Conservation (phyloP, 2,113 vertebrate genomes). For the Anthoscopus minutus region DNA sequence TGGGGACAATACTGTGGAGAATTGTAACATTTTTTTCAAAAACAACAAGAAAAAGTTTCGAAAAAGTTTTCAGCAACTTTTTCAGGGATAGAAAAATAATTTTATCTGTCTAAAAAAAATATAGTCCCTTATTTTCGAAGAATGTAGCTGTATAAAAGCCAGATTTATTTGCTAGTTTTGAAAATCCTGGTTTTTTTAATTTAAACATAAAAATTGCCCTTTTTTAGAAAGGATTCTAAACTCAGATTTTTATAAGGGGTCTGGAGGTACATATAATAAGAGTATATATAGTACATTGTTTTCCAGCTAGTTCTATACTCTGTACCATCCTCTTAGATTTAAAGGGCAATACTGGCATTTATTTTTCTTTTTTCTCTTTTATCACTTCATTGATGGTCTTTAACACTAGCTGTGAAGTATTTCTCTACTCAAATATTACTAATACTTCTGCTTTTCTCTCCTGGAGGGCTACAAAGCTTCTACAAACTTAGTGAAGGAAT, state of each 20-base stretch:
- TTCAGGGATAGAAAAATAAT: background rate
- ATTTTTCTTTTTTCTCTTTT: background rate
- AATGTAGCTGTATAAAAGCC: background rate
- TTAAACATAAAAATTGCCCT: background rate
- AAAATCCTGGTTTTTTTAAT: background rate
- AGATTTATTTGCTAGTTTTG: background rate
- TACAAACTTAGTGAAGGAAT: background rate
- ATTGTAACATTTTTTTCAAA: background rate
- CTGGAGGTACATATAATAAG: background rate
- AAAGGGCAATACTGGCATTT: background rate
- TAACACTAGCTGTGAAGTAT: background rate
- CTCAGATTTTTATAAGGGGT: background rate
- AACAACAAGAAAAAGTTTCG: background rate
- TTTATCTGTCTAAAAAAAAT: background rate
- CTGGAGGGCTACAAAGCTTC: background rate
- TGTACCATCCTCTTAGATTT: background rate
- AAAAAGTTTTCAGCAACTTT: background rate
- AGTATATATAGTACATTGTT: background rate
- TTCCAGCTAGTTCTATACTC: background rate
- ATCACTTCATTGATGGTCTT: background rate
- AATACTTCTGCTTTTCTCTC: background rate
- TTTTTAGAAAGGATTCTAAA: background rate
- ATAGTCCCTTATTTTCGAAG: background rate
- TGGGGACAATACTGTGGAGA: background rate
- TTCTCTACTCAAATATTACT: background rate